Percentiles rank a stretch among this genome's conserved stretches.
phyloP scores from a whole-genome alignment of 2,113 vertebrate species.

The Dromiciops gliroides region DNA sequence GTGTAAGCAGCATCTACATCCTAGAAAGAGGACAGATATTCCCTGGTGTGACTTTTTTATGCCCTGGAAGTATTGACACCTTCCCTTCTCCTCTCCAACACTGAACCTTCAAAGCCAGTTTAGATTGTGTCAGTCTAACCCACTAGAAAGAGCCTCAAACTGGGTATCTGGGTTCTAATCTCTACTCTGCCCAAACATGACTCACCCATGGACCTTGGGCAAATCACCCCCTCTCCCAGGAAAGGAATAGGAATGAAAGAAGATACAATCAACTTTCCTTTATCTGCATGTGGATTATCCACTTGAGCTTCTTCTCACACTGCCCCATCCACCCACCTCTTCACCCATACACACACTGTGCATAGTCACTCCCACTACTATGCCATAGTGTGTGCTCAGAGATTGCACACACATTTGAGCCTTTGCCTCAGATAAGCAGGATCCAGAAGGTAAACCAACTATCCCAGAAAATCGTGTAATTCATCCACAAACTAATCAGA shows the following conservation, averaged over 20 bases:
- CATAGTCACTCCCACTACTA: not conserved
- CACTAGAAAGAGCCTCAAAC: not conserved
- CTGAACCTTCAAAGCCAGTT: not conserved
- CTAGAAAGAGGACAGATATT: conserved; percentile 45
- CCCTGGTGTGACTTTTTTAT: not conserved
- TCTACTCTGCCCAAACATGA: not conserved
- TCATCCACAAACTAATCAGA: not conserved
- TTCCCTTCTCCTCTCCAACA: not conserved
- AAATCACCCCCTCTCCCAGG: not conserved
- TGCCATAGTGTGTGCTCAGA: not conserved
- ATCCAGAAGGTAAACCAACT: not conserved
- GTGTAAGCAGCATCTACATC: conserved; percentile 91
- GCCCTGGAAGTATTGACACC: not conserved
- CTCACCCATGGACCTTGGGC: not conserved
- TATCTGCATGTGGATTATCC: not conserved
- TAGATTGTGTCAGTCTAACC: not conserved
- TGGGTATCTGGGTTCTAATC: not conserved
- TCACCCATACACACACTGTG: not conserved
- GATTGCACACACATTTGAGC: rapidly evolving
- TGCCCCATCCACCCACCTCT: not conserved
- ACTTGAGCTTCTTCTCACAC: not conserved
- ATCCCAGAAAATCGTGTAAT: not conserved
- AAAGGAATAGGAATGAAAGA: not conserved
- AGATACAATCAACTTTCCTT: not conserved
- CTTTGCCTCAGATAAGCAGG: not conserved